Evolutionary conservation across 2,113 vertebrate genomes (phyloP), one percentile per base, ranked within the genome.

Genomic region (Scatophagus argus): DNA sequence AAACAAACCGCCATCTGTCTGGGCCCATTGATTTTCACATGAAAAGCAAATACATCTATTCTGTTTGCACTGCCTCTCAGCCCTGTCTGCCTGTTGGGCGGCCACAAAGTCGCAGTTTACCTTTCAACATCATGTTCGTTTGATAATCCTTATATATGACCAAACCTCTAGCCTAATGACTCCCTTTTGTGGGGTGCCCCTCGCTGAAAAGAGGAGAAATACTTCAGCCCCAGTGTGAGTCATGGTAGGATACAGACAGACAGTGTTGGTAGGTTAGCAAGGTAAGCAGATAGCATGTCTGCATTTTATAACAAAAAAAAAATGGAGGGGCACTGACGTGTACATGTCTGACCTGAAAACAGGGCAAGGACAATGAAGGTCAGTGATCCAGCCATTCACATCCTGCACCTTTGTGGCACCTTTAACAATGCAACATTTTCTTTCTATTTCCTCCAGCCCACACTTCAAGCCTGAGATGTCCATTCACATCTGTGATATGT

Each of bases 1-100:
- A 90, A 90, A 93, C 89, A 92, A 92, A 91, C 82, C 71, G 68
- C 89, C 92, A 91, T 92, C 92, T 92, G 91, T 90, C 91, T 82
- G 79, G 71, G 61, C 67, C 83, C 88, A 94, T 93, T 92, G 93
- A 92, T 93, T 93, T 93, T 90, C 86, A 83, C 87, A 90, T 83
- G 82, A 91, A 93, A 93, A 91, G 88, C 91, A 93, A 93, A 94
- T 90, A 91, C 83, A 65, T 90, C 84, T 69, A 66, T 84, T 90
- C 68, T 91, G 90, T 91, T 89, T 93, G 88, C 58, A 17, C 88
- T 84, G 66, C 87, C 76, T 87, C 77, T 59, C 75, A 51, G 85
- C 62, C 69, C 72, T 55, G 81, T 86, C 83, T 87, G 85, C 85
- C 82, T 62, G 80, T 67, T 79, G 65, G 84, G 76, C 43, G 16